A percentile compares a stretch with the other conserved stretches of the same genome.
Conservation (phyloP, 2,888 invertebrate genomes). For the Drosophila setosimentum region DNA sequence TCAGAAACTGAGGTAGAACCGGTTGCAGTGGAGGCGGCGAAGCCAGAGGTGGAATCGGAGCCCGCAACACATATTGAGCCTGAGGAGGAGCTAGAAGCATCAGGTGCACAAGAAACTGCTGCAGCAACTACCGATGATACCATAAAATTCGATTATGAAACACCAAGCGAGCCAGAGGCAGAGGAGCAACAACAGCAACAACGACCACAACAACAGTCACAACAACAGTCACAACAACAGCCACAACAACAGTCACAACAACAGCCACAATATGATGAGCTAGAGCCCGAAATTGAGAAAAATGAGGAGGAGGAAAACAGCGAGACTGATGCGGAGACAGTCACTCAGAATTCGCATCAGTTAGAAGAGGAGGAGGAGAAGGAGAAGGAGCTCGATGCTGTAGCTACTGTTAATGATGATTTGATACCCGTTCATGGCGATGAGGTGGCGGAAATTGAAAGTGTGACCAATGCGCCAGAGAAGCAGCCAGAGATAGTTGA, state of each 20-base stretch:
- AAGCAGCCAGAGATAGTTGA: conserved; percentile 24
- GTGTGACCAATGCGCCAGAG: conserved; percentile 63
- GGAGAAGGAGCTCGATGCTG: conserved; percentile 14
- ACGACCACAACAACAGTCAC: conserved; percentile 24
- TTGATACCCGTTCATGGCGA: conserved; percentile 69
- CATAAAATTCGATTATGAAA: conserved; percentile 83
- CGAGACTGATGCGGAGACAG: conserved; percentile 59
- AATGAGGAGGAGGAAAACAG: conserved; percentile 46
- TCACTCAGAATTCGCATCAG: conserved; percentile 52
- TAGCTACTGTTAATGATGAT: conserved; percentile 58
- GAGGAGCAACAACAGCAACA: conserved; percentile 37
- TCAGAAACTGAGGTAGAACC: conserved; percentile 12
- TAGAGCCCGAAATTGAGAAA: conserved; percentile 33
- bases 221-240: conserved; percentile 30
- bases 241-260: conserved; percentile 27
- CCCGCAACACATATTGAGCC: conserved; percentile 20
- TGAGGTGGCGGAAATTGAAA: conserved; percentile 64
- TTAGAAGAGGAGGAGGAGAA: conserved; percentile 45
- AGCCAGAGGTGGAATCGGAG: background rate
- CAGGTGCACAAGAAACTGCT: conserved; percentile 60
- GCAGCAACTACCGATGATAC: conserved; percentile 65
- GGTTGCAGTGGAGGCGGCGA: conserved; percentile 4
- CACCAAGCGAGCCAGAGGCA: conserved; percentile 52
- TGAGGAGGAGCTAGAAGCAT: conserved; percentile 56
- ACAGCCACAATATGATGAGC: conserved; percentile 49